These are phyloP conservation scores for Sinodicranocentrus sp. DNA, from an alignment of 2,888 invertebrate genomes.

Conservation along the genomic window DNA sequence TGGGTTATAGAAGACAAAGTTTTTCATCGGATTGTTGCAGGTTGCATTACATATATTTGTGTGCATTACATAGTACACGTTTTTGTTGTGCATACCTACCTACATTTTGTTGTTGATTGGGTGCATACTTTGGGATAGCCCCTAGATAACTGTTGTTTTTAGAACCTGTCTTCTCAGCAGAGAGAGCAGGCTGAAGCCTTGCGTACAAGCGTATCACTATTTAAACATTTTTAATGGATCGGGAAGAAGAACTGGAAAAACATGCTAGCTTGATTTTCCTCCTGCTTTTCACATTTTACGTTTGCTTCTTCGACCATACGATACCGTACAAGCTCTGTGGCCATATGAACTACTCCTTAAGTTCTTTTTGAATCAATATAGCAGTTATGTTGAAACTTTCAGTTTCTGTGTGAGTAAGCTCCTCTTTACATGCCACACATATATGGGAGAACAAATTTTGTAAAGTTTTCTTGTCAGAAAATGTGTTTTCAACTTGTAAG, in stretches of 20 bases:
- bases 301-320: no score
- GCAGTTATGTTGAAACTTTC: constrained; percentile 37
- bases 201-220: neutral
- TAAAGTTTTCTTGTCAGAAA: neutral
- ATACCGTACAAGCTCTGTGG: no score
- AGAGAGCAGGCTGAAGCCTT: constrained; percentile 11
- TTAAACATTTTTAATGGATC: constrained; percentile 47
- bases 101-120: constrained; percentile 24
- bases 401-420: constrained; percentile 7
- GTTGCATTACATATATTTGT: constrained; percentile 10
- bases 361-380: no score
- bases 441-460: neutral
- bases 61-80: neutral
- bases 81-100: constrained; percentile 36
- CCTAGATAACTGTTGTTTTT: constrained; percentile 62
- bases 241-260: constrained; percentile 65
- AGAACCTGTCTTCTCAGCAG: constrained; percentile 53
- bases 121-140: constrained; percentile 60
- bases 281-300: constrained; percentile 20
- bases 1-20: neutral
- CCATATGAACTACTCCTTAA: no score
- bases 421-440: neutral
- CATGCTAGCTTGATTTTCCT: constrained; percentile 29
- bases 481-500: constrained; percentile 5
- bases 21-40: constrained; percentile 20